Evolutionary conservation across 2,888 invertebrate species (phyloP), one percentile per base, ranked within the genome.

Genomic region (Calameuta pallipes): DNA sequence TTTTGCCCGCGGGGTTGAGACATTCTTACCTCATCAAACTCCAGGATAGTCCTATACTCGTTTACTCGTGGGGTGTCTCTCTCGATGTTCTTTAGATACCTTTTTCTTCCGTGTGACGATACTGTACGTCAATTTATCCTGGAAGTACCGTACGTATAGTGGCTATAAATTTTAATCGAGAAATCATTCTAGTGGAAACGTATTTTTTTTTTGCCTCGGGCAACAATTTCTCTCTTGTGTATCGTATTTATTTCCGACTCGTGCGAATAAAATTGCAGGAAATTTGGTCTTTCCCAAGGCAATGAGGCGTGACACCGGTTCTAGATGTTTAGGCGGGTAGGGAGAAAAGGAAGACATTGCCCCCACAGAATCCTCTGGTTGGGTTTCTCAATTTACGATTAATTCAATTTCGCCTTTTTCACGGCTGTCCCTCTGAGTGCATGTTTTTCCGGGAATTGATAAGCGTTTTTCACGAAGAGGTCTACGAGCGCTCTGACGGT

Each of bases 401-500:
- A 35, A 71, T 71, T 71, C 34, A 71, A 71, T 71, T 71, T 71
- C 30, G 71, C 34, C 71, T 23, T 56, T 23, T 34, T 71, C 33
- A 23, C 30, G 71, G 71, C 23, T 56, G 23, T 2, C 23, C 56
- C 23, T 0, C 41, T 33, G 3, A 23, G 23, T 41, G 15, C 0
- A 41, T 9, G 56, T 56, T 56, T 56, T 56, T 56, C 56, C 9
- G 2, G 23, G 9, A 15, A 9, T 15, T 23, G 23, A 23, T 23
- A 56, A 6, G 15, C 23, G 23, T 56, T 56, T 23, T 56, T 56
- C 56, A 23, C 23, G 23, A 56, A 23, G 9, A 23, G 9, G 9
- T 15, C 56, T 56, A 56, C 6, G 41, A 56, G 41, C 41, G 41
- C 23, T 56, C 1, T 23, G 23, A 56, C 23, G 41, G 2, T 9